Percentiles rank a stretch among this genome's conserved stretches.
Conservation (phyloP, 2,113 vertebrate genomes). For the Saccopteryx leptura region DNA sequence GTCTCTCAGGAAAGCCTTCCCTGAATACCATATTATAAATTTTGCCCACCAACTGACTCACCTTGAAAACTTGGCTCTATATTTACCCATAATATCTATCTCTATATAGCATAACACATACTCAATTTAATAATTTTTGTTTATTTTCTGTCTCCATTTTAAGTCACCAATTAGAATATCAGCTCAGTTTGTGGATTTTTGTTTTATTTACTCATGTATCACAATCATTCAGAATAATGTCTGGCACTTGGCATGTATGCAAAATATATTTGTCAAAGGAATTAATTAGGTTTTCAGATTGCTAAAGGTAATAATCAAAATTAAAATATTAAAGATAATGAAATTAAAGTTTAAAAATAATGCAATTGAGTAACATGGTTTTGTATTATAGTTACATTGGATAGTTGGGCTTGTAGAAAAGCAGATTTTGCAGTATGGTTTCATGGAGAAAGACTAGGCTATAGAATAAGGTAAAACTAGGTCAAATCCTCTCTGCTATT, state of each 20-base stretch:
- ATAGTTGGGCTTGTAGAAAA: not conserved
- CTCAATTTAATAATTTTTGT: not conserved
- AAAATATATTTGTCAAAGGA: not conserved
- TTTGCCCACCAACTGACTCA: not conserved
- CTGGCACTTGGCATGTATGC: not conserved
- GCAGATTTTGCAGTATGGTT: not conserved
- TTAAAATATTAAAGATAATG: slow-evolving; percentile 18
- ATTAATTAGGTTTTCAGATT: not conserved
- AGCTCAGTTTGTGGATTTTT: not conserved
- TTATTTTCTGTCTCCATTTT: not conserved
- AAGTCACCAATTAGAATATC: not conserved
- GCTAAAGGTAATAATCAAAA: not conserved
- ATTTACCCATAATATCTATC: not conserved
- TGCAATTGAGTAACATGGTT: not conserved
- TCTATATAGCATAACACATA: not conserved
- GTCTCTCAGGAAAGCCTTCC: not conserved
- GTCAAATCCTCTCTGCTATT: not conserved
- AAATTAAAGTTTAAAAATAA: not conserved
- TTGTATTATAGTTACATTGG: not conserved
- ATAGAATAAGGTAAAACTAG: not conserved
- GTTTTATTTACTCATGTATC: not conserved
- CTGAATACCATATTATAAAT: not conserved
- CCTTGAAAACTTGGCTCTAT: not conserved
- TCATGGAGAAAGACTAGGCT: not conserved
- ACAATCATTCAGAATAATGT: not conserved